Evolutionary conservation across 2,113 vertebrate species (phyloP), one percentile per base, ranked within the genome.

Genomic region (Periophthalmus modestus): DNA sequence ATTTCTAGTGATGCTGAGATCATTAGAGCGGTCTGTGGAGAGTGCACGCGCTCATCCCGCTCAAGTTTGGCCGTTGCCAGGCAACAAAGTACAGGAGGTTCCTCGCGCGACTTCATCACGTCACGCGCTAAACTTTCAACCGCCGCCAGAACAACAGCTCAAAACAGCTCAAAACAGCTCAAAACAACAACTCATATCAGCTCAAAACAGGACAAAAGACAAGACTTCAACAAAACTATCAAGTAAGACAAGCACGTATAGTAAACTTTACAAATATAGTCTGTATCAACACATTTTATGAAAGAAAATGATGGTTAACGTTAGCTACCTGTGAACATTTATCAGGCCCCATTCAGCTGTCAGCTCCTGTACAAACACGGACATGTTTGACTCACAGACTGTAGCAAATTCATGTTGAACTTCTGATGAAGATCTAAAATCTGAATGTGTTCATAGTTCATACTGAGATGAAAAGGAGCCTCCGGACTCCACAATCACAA

Each of bases 241-340:
- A 14, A 58, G 52, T 10, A 21, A 23, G 23, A 28, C 57, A 23
- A 15, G 19, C 3, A n/a, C 34, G 36, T 39, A 12, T 13, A 34
- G 34, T 65, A 65, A 65, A 65, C 16, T 43, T 9, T 16, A 18
- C 28, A 34, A 33, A 7, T 16, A 13, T 43, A n/a, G 21, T 4
- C 18, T 39, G 62, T 12, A 65, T 19, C 2, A 65, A 21, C 19
- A 39, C 33, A 2, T 65, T 16, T n/a, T 34, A 34, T 39, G 1
- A 65, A 39, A 15, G 15, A 28, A 28, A 28, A 28, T n/a, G 12
- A 28, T 7, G 21, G 2, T 14, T 15, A 0, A 16, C n/a, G 34
- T 36, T 65, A 48, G 21, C 48, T 67, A 67, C 66, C 66, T 48
- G 43, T 48, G 48, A 28, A 24, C n/a, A 19, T 65, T 43, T 19